Base-by-base conservation (phyloP, 2,888 invertebrate genomes). In the Mesorhabditis sp. region DNA sequence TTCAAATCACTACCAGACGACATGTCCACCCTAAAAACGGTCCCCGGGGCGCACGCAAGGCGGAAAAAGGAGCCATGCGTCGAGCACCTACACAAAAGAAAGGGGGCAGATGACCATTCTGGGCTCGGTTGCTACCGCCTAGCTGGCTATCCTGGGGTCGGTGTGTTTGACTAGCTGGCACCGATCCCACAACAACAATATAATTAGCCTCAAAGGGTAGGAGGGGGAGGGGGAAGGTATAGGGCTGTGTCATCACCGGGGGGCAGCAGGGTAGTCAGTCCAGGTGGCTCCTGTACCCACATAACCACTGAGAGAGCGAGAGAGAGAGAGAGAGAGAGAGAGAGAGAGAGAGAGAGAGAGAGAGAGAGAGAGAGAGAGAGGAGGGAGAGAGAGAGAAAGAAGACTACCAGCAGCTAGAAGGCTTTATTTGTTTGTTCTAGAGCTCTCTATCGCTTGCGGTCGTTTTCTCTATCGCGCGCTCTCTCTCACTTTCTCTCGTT, bases 351-450 rank as follows among this genome's bases (percentile, higher is more conserved):
- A 65, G 66, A 58, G 62, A 64, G 65, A 13, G 45, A 42, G 43
- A 66, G 58, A 64, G 67, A 43, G 61, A 61, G 58, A 67, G 66
- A 69, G 67, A 67, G 66, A 68, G 63, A 68, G 65, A 66, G 70
- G 28, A 63, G 7, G 61, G 15, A 61, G 65, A 45, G 15, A 41
- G 43, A 62, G 66, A 43, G 42, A 10, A 45, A 10, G 42, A 62
- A 10, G 10, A 42, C 4, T 28, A 13, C 45, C n/a, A n/a, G 42
- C 43, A 13, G 45, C 43, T 28, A 15, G 45, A 15, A 62, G 44
- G 44, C n/a, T 67, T 62, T 65, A 61, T 45, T 10, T 41, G 44
- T 61, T 61, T 43, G 41, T 63, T 13, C 43, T 63, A 10, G n/a
- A 63, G 43, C 13, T 28, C 42, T 43, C 42, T 43, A 63, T 63